Evolutionary conservation across 2,888 invertebrate genomes (phyloP).

Genomic region (Dascillus cervinus): DNA sequence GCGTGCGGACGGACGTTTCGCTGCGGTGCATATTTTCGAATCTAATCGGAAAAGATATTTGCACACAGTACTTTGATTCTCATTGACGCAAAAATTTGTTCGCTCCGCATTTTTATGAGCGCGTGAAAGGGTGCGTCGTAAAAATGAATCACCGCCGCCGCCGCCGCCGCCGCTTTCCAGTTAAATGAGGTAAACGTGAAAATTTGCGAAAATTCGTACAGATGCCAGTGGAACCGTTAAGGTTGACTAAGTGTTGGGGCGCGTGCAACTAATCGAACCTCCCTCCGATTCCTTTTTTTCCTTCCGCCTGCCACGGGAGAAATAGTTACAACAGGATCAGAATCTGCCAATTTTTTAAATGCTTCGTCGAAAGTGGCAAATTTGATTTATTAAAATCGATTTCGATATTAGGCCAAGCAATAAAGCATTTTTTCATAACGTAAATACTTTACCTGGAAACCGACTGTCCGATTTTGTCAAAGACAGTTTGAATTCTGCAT

Average conservation of each 20-base stretch:
- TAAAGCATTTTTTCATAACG: too few relatives aligned
- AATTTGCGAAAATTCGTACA: slow-evolving; percentile 27
- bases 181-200: slow-evolving; percentile 27
- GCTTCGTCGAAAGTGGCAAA: too few relatives aligned
- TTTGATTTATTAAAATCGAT: too few relatives aligned
- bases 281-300: slow-evolving; percentile 12
- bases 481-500: too few relatives aligned
- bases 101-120: slow-evolving; percentile 8
- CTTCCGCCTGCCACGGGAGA: too few relatives aligned
- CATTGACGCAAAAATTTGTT: slow-evolving; percentile 9
- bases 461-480: too few relatives aligned
- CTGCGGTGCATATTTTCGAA: neutral
- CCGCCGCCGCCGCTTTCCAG: too few relatives aligned
- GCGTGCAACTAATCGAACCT: slow-evolving; percentile 12
- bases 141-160: slow-evolving; percentile 22
- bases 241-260: slow-evolving; percentile 14
- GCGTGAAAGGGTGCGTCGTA: slow-evolving; percentile 11
- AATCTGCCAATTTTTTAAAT: too few relatives aligned
- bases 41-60: neutral
- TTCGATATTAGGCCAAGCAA: too few relatives aligned
- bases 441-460: too few relatives aligned
- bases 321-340: too few relatives aligned
- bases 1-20: neutral
- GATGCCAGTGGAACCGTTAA: slow-evolving; percentile 12
- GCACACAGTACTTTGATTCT: too few relatives aligned